A percentile compares a stretch with the other conserved stretches of the same genome.
These are phyloP conservation scores for Leucoraja erinaceus DNA, from an alignment of 2,113 vertebrate species.

Conservation along the genomic window DNA sequence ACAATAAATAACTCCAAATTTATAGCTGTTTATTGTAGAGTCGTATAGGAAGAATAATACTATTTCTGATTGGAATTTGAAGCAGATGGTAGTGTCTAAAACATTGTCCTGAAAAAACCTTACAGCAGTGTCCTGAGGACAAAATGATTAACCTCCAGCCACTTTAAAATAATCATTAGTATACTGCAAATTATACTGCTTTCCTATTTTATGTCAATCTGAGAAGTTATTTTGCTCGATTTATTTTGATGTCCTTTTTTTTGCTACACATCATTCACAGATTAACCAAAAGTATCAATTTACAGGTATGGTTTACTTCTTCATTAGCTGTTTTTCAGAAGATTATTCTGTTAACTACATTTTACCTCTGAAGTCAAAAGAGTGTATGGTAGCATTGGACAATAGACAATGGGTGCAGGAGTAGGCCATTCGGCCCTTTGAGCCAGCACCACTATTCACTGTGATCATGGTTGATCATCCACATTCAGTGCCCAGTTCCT, in stretches of 20 bases:
- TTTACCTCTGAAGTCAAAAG: not conserved
- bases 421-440: no score
- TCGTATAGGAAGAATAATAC: not conserved
- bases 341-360: not conserved
- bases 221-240: not conserved
- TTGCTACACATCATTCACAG: not conserved
- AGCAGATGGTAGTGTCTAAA: no score
- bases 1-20: not conserved
- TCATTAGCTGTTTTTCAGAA: not conserved
- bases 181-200: not conserved
- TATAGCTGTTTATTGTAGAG: not conserved
- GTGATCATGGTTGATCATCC: no score
- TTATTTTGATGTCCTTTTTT: not conserved
- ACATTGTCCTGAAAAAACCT: no score
- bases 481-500: no score
- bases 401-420: no score
- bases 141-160: no score
- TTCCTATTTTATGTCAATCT: not conserved
- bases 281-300: not conserved
- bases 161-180: not conserved
- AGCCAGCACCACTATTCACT: no score
- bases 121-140: no score
- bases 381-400: no score
- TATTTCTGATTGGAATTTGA: no score
- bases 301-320: no score